A percentile compares a stretch with the other conserved stretches of the same genome.
Conservation (phyloP, 2,113 vertebrate genomes). For the Emydura subglobosa region DNA sequence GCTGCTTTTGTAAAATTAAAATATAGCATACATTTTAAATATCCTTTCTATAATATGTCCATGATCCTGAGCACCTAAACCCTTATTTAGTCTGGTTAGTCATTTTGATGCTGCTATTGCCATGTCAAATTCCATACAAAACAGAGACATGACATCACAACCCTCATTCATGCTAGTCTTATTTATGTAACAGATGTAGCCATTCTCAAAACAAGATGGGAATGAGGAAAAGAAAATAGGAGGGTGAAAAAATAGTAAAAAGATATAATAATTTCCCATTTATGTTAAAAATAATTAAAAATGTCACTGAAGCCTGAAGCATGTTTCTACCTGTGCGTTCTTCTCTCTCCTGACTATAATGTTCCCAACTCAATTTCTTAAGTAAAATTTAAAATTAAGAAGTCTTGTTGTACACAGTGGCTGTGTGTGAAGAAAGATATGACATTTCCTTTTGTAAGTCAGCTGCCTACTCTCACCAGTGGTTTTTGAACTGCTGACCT, state of each 20-base stretch:
- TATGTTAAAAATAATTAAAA: background rate
- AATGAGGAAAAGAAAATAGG: background rate
- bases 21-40: background rate
- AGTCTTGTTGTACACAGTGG: background rate
- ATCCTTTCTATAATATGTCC: background rate
- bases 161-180: background rate
- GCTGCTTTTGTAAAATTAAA: background rate
- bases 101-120: background rate
- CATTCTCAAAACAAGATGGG: background rate
- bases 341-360: background rate
- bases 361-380: background rate
- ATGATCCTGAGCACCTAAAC: background rate
- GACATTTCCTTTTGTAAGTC: background rate
- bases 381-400: background rate
- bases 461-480: background rate
- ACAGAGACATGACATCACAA: background rate
- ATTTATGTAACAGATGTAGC: background rate
- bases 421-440: background rate
- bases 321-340: background rate
- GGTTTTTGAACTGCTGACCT: background rate
- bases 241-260: background rate
- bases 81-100: background rate
- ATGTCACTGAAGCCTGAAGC: background rate
- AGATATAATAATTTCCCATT: no score
- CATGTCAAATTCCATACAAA: background rate